Evolutionary conservation across 2,888 invertebrate species (phyloP), one percentile per base, ranked within the genome.

Genomic region (Diogma glabrata): DNA sequence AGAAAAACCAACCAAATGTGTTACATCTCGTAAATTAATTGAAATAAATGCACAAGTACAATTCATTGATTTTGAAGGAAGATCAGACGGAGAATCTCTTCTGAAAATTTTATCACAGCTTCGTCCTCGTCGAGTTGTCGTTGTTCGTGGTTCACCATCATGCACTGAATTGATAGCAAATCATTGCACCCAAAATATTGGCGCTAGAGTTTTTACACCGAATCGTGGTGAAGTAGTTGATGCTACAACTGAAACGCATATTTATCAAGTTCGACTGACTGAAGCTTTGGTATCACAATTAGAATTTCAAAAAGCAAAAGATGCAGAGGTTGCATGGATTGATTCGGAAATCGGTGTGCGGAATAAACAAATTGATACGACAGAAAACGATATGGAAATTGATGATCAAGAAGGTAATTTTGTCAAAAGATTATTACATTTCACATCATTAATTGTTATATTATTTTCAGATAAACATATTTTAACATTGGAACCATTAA

Each of bases 31-130:
- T 6, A 81, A 88, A 4, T 80, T 81, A 0, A 78, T 95, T 45
- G 77, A 82, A 56, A 78, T 96, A 0, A 83, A 84, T 60, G 93
- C 93, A 3, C 83, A 84, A 61, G 81, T 97, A 7, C 86, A 88
- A 58, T 96, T 90, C 64, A 96, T 99, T 54, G 99, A 99, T 71
- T 89, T 99, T 65, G 97, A 99, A 65, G 99, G 99, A 0, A 77
- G 88, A 50, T 88, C 88, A 6, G 89, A 89, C 65, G 88, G 89
- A 0, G 88, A 88, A 66, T 87, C 87, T 0, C 66, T 88, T 58
- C 73, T 85, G 56, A 85, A 93, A 60, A 85, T 95, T 47, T 72
- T 95, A 5, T 77, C 84, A 22, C 84, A 83, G 59, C 73, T 92
- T 53, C 81, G 84, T 63, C 93, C 94, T 1, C 73, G 89, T 47